Conservation (phyloP, 2,113 vertebrate genomes). For the Eleginops maclovinus region DNA sequence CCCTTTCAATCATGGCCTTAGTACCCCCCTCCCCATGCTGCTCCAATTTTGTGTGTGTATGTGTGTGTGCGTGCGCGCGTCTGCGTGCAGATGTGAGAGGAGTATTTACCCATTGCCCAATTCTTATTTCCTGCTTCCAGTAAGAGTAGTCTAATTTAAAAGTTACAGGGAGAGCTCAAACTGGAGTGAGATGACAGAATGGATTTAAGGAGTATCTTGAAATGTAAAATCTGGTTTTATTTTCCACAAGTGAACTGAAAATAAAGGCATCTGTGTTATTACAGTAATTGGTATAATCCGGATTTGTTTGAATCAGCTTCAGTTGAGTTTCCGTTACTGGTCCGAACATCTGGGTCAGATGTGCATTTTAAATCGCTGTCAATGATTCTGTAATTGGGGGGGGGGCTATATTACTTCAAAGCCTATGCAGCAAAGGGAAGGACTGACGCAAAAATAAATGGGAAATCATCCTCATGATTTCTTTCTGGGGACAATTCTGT, state of each 20-base stretch:
- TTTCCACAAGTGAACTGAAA: neutral
- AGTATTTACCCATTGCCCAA: slow-evolving; percentile 37
- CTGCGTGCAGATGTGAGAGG: neutral
- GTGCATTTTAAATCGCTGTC: slow-evolving; percentile 28
- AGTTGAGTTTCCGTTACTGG: neutral
- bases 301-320: slow-evolving; percentile 7
- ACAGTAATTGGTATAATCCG: slow-evolving; percentile 23
- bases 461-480: neutral
- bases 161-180: slow-evolving; percentile 2
- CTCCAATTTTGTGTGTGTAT: slow-evolving; percentile 48
- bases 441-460: neutral
- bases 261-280: slow-evolving; percentile 14
- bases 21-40: slow-evolving; percentile 50
- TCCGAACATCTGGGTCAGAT: slow-evolving; percentile 7
- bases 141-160: slow-evolving; percentile 13
- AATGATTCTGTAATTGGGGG: slow-evolving; percentile 14
- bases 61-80: slow-evolving; percentile 15
- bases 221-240: slow-evolving; percentile 6
- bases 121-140: slow-evolving; percentile 15
- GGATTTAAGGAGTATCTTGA: neutral
- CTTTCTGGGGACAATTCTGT: slow-evolving; percentile 12
- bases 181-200: neutral
- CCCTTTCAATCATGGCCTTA: slow-evolving; percentile 76
- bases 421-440: slow-evolving; percentile 45
- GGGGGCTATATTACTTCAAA: slow-evolving; percentile 28